Conservation (phyloP, 2,113 vertebrate genomes). For the Zapus hudsonius region DNA sequence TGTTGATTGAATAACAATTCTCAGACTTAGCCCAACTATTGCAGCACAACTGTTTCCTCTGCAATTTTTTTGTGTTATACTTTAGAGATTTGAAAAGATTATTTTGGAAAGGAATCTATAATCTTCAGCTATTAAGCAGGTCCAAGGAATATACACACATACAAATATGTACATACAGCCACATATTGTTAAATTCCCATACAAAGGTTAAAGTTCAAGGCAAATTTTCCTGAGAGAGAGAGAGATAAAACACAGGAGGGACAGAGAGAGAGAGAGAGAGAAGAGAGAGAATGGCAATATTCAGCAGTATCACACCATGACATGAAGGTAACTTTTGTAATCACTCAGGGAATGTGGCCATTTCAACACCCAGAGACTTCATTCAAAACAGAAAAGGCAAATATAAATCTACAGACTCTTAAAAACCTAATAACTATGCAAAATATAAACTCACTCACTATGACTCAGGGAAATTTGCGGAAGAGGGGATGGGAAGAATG, state of each 20-base stretch:
- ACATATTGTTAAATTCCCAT: background rate
- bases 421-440: no score
- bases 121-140: background rate
- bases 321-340: background rate
- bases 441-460: no score
- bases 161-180: background rate
- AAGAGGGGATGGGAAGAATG: no score
- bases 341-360: background rate
- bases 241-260: background rate
- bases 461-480: no score
- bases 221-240: background rate
- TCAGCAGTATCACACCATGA: background rate
- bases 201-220: background rate
- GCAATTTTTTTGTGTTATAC: background rate
- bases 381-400: background rate
- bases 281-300: background rate
- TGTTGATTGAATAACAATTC: background rate
- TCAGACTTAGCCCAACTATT: slow-evolving; percentile 24
- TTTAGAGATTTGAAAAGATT: slow-evolving; percentile 28
- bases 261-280: background rate
- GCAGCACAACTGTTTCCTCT: background rate
- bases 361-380: background rate
- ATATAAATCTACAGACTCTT: no score
- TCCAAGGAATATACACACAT: no score
- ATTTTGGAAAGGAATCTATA: background rate